These are phyloP conservation scores for Ia io DNA, from an alignment of 2,113 vertebrate genomes.

Conservation along the genomic window DNA sequence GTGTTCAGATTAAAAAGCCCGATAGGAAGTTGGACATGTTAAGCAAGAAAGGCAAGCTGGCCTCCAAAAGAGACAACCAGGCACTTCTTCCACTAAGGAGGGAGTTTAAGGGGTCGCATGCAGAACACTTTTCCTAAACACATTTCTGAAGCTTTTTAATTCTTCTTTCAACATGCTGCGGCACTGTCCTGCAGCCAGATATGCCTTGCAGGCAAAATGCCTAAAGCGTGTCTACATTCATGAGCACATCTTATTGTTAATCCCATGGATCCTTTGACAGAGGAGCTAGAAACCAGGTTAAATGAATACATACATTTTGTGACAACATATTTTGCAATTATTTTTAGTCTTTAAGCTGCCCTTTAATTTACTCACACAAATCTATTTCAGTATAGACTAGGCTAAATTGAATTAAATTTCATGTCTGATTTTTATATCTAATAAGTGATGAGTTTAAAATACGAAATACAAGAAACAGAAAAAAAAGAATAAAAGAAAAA, in stretches of 20 bases:
- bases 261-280: neutral
- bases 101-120: neutral
- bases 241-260: neutral
- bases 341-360: slow-evolving; percentile 37
- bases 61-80: neutral
- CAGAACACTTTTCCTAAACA: neutral
- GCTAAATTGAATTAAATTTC: slow-evolving; percentile 25
- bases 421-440: neutral
- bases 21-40: slow-evolving; percentile 5
- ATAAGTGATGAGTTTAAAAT: slow-evolving; percentile 17
- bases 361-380: slow-evolving; percentile 43
- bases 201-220: neutral
- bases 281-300: neutral
- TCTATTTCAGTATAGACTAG: neutral
- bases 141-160: neutral
- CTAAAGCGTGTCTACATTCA: neutral
- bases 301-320: slow-evolving; percentile 23
- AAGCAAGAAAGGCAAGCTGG: neutral
- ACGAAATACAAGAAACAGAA: neutral
- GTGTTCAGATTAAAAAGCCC: neutral
- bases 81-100: neutral
- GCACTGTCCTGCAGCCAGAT: neutral
- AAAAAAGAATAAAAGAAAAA: neutral
- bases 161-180: neutral
- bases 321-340: slow-evolving; percentile 21